Base-by-base conservation (phyloP, 2,797 vertebrate species). In the Catharus ustulatus region DNA sequence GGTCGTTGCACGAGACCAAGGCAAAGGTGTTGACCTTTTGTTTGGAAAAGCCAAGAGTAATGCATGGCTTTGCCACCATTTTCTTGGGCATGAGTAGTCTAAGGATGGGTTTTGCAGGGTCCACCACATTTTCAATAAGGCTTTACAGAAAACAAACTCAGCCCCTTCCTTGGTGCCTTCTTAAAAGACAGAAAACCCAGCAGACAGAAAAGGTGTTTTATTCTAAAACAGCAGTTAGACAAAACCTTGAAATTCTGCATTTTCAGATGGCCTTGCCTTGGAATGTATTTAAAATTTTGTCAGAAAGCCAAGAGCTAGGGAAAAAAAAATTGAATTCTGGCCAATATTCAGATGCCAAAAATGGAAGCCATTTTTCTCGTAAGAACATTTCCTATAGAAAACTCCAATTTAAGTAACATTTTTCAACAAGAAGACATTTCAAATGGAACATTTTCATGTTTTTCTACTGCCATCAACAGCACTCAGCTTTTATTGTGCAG, bases 401-500 rank as follows among this genome's bases (percentile, higher is more conserved):
- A 83, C 48, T 89, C 66, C 52, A 85, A 85, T 92, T 93, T 84
- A 93, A 92, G 82, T 66, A 93, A 63, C 91, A 93, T 96, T 95
- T 95, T 94, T 94, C 94, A 94, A 75, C 54, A 72, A 48, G 79
- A 66, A 88, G 89, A 95, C 93, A 69, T 95, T 95, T 86, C 48
- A 83, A 96, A 94, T 91, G 69, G 87, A 90, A 84, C 80, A 91
- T 92, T 94, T 95, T 92, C 63, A 48, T 88, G 90, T 88, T 95
- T 95, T 95, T 92, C 81, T 92, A 81, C 64, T 86, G 71, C 85
- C 80, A 73, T 94, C 87, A 93, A 92, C 89, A 88, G 91, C 87
- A 89, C 63, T 96, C 76, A 93, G 89, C 73, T 95, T 95, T 95
- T 94, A 97, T 93, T 94, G 79, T 90, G 73, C 73, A 81, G 91